These are phyloP conservation scores for Aspidiotus destructor DNA, from an alignment of 2,888 invertebrate genomes.

Conservation along the genomic window DNA sequence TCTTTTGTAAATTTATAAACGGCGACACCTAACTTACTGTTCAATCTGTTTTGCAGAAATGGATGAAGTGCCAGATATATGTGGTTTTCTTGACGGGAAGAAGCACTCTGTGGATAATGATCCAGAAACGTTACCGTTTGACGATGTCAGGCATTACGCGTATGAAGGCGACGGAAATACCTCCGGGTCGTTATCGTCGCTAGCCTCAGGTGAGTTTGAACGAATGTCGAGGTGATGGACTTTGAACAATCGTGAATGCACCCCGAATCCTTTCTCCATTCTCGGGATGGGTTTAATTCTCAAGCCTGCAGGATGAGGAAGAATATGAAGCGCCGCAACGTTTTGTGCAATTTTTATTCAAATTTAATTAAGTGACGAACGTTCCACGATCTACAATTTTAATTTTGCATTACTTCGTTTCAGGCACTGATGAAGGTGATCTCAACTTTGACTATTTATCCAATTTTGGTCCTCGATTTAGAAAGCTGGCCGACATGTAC, in stretches of 20 bases:
- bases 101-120: constrained; percentile 85
- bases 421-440: constrained; percentile 81
- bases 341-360: no score
- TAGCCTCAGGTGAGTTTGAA: constrained; percentile 64
- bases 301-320: no score
- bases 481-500: constrained; percentile 87
- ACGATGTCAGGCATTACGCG: constrained; percentile 94
- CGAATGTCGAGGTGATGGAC: background rate
- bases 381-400: no score
- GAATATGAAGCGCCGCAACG: no score
- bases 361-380: no score
- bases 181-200: constrained; percentile 82
- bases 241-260: no score
- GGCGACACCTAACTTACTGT: no score
- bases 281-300: no score
- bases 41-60: constrained; percentile 15
- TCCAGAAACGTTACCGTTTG: constrained; percentile 82
- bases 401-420: constrained; percentile 7
- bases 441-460: constrained; percentile 89
- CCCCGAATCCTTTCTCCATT: no score
- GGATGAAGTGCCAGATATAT: constrained; percentile 70
- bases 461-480: constrained; percentile 91
- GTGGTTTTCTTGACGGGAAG: constrained; percentile 80
- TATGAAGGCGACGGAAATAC: constrained; percentile 94
- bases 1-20: background rate